A percentile compares a stretch with the other conserved stretches of the same genome.
Evolutionary conservation across 2,797 vertebrate species (phyloP).

Genomic region (Danio albolineatus): DNA sequence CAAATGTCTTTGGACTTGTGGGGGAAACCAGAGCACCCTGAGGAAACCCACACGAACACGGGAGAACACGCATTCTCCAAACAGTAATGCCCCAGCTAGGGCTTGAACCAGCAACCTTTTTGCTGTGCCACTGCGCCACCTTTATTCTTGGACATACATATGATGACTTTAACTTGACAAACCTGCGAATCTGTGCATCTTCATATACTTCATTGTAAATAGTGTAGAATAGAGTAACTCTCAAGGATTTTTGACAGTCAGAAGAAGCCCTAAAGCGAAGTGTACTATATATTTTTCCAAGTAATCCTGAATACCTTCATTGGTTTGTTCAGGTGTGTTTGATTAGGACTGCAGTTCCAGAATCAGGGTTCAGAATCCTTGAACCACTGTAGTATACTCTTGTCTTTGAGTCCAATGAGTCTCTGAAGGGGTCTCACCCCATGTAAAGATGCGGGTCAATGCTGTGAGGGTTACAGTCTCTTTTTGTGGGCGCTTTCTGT

Average conservation of each 20-base stretch:
- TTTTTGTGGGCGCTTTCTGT: background rate
- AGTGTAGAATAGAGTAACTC: background rate
- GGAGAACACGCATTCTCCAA: too few relatives aligned
- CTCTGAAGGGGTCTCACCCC: background rate
- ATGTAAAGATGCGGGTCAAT: constrained; percentile 32
- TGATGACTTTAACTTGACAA: background rate
- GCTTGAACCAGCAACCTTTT: too few relatives aligned
- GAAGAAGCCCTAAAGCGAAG: background rate
- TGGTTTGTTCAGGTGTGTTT: background rate
- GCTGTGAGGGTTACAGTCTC: background rate
- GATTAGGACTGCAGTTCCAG: background rate
- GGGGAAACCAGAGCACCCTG: too few relatives aligned
- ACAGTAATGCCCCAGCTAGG: too few relatives aligned
- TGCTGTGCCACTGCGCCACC: too few relatives aligned
- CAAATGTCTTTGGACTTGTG: too few relatives aligned
- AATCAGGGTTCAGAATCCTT: background rate
- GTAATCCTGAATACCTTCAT: background rate
- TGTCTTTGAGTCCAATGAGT: background rate
- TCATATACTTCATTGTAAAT: background rate
- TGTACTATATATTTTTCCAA: background rate
- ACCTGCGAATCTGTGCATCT: background rate
- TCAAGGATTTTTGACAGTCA: background rate
- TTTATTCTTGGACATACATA: background rate
- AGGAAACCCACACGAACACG: too few relatives aligned
- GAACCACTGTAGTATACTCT: background rate